Evolutionary conservation across 1,140 invertebrate genomes (phyloP).

Genomic region (Capitella teleta): DNA sequence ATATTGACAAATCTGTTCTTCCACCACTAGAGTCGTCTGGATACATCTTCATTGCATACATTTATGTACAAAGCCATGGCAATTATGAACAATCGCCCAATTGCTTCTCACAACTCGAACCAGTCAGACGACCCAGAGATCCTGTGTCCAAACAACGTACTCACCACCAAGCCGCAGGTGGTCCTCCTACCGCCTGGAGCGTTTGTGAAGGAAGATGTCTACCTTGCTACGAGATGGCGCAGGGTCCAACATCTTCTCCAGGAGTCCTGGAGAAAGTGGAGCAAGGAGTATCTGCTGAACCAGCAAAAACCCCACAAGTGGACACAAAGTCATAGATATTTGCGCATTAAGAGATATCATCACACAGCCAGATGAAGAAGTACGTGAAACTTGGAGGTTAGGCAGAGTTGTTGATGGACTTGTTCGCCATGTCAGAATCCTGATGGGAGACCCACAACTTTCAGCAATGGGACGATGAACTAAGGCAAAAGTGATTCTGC

Average conservation of each 20-base stretch:
- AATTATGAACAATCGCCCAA: constrained; percentile 2
- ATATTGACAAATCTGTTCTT: no score
- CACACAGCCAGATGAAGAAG: no score
- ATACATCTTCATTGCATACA: not conserved
- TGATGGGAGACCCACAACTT: no score
- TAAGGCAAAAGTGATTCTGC: no score
- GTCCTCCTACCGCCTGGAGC: not conserved
- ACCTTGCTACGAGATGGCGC: not conserved
- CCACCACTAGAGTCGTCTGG: no score
- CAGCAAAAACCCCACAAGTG: not conserved
- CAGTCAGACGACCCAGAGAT: not conserved
- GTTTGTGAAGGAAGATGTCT: not conserved
- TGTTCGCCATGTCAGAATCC: no score
- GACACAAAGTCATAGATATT: no score
- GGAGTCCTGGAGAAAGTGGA: not conserved
- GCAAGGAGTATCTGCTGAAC: not conserved
- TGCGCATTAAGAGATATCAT: no score
- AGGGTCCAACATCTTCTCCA: not conserved
- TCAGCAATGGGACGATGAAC: no score
- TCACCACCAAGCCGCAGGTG: not conserved
- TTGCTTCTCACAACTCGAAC: not conserved
- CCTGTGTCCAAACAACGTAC: not conserved
- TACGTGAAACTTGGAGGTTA: no score
- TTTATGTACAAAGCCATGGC: constrained; percentile 8
- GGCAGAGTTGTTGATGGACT: no score